Evolutionary conservation across 2,888 invertebrate species (phyloP), one percentile per base, ranked within the genome.

Genomic region (Leptinotarsa peninsularis): DNA sequence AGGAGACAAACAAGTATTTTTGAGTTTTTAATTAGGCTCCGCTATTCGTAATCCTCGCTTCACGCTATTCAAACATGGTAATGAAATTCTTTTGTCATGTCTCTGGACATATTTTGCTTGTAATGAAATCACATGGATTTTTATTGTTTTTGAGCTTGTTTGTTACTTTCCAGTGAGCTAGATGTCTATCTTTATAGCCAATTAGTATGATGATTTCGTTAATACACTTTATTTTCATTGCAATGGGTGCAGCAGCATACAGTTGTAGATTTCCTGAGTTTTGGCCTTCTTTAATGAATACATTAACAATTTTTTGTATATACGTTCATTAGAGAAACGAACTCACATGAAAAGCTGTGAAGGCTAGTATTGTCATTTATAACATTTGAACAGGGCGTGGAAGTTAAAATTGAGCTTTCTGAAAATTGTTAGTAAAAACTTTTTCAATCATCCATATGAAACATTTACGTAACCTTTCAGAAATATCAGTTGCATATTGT

Each of bases 1-100:
- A n/a, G 43, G 63, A 63, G 43, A 43, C 63, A 43, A 43, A 18
- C 43, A 63, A 17, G 27, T 63, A 63, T 63, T 63, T 63, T 63
- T 18, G 33, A 63, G 43, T 33, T 63, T 63, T 63, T 63, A 63
- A 63, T 63, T 63, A 63, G 63, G 63, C 43, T 18, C n/a, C 33
- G 63, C 63, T 73, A 73, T 73, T 73, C 67, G 72, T 73, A 56
- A 67, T 73, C 60, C 67, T 33, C 60, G 72, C 72, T 73, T 73
- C 72, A 73, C 33, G 72, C 72, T 60, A 54, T 49, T 27, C 67
- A 67, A 73, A 49, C 67, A 67, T 67, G 60, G 52, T 73, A 73
- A 73, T 73, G 72, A 73, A 73, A 73, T 73, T 67, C 72, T 67
- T 73, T 73, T 67, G 67, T 73, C 67, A 52, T 73, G 67, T 69